These are phyloP conservation scores for Erpetoichthys calabaricus DNA, from an alignment of 2,797 vertebrate genomes.

Conservation along the genomic window DNA sequence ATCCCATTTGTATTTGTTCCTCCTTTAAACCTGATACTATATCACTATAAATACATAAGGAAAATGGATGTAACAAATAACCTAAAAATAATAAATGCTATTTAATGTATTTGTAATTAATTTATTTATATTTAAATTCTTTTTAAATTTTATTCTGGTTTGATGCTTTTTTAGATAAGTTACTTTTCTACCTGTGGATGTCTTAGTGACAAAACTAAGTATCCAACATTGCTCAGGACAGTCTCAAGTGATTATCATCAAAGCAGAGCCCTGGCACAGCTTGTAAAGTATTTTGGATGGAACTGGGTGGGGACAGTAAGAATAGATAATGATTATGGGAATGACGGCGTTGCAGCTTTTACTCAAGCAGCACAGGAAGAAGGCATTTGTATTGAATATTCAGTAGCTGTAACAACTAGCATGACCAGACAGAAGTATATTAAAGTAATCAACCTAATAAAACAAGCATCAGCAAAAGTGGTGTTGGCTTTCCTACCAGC, in stretches of 20 bases:
- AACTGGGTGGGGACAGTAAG: slow-evolving; percentile 49
- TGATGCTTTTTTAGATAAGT: slow-evolving; percentile 33
- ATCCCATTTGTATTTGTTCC: too few relatives aligned
- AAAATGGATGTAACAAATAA: too few relatives aligned
- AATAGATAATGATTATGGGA: slow-evolving; percentile 38
- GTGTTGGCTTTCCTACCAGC: slow-evolving; percentile 25
- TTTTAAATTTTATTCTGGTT: too few relatives aligned
- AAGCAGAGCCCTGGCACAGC: slow-evolving; percentile 43
- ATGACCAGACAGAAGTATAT: slow-evolving; percentile 22
- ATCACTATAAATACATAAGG: too few relatives aligned
- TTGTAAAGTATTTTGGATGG: slow-evolving; percentile 53
- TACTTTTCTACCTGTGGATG: slow-evolving; percentile 51
- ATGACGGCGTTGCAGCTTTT: slow-evolving; percentile 26
- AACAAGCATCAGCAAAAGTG: slow-evolving; percentile 24
- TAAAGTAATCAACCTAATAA: slow-evolving; percentile 24
- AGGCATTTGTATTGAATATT: slow-evolving; percentile 33
- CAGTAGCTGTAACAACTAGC: slow-evolving; percentile 22
- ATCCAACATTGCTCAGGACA: slow-evolving; percentile 52
- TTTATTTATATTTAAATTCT: too few relatives aligned
- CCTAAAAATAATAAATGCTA: too few relatives aligned
- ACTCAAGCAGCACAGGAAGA: slow-evolving; percentile 19
- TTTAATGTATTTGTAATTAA: too few relatives aligned
- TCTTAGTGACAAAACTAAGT: slow-evolving; percentile 44
- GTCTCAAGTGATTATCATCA: slow-evolving; percentile 52
- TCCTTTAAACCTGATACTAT: too few relatives aligned